phyloP scores from a whole-genome alignment of 2,888 invertebrate genomes.

The Sepioteuthis lessoniana region DNA sequence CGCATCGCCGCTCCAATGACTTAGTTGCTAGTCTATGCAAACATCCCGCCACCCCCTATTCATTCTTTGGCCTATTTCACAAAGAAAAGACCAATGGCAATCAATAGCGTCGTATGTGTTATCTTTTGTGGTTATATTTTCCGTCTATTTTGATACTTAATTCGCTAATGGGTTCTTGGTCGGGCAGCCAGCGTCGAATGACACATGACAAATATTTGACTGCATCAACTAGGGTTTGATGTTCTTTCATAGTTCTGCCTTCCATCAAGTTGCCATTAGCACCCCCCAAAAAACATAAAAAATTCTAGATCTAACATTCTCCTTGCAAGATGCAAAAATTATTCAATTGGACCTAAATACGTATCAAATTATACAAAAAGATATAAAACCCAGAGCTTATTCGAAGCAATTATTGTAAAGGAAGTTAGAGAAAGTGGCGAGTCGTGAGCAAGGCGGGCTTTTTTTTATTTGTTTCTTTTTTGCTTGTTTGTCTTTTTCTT shows the following conservation, averaged over 20 bases:
- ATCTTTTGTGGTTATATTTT: background rate
- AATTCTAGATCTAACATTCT: slow-evolving; percentile 6
- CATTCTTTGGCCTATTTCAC: background rate
- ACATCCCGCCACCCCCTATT: background rate
- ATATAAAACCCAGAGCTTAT: background rate
- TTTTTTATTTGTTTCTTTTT: no score
- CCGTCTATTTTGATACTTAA: background rate
- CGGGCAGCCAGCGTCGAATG: background rate
- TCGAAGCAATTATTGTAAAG: background rate
- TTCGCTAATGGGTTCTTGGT: background rate
- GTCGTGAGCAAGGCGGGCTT: background rate
- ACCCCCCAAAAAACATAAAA: background rate
- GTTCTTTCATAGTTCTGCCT: background rate
- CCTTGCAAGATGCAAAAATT: slow-evolving; percentile 15
- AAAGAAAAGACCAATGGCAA: slow-evolving; percentile 20
- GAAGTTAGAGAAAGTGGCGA: background rate
- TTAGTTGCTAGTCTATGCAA: slow-evolving; percentile 20
- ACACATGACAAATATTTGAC: slow-evolving; percentile 21
- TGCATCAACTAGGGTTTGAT: background rate
- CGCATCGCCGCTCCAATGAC: background rate
- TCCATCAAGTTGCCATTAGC: background rate
- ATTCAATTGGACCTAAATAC: background rate
- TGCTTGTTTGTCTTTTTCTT: no score
- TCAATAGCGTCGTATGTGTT: background rate
- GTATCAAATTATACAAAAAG: background rate